Evolutionary conservation across 1,140 invertebrate species (phyloP).

Genomic region (Chionoecetes opilio): DNA sequence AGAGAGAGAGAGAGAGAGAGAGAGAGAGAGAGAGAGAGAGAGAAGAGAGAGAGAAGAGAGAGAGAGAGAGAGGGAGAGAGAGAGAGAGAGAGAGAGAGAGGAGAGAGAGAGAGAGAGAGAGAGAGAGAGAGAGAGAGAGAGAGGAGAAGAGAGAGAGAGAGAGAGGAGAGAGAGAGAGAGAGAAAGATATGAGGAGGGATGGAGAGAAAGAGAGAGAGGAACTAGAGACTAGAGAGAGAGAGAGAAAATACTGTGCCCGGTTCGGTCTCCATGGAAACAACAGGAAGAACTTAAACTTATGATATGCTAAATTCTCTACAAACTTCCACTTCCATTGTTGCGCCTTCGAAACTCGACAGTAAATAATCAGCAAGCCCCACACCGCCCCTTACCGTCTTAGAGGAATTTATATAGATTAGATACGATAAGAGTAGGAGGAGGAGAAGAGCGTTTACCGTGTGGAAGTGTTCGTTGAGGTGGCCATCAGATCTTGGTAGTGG

Average conservation of each 20-base stretch:
- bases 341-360: slow-evolving; percentile 39
- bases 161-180: neutral
- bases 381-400: slow-evolving; percentile 43
- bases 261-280: slow-evolving; percentile 54
- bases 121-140: neutral
- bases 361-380: slow-evolving; percentile 46
- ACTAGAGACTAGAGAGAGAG: neutral
- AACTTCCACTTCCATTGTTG: slow-evolving; percentile 43
- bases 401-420: slow-evolving; percentile 48
- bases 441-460: neutral
- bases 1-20: neutral
- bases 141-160: neutral
- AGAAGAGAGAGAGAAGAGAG: neutral
- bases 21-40: slow-evolving; percentile 37
- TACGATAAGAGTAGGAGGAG: neutral
- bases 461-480: slow-evolving; percentile 1
- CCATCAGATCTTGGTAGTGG: neutral
- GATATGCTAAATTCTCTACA: slow-evolving; percentile 50
- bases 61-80: neutral
- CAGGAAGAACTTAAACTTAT: slow-evolving; percentile 45
- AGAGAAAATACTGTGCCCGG: neutral
- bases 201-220: neutral
- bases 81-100: neutral
- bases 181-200: neutral
- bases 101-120: neutral